Evolutionary conservation across 2,113 vertebrate genomes (phyloP), one percentile per base, ranked within the genome.

Genomic region (Notarius lentiginosus): DNA sequence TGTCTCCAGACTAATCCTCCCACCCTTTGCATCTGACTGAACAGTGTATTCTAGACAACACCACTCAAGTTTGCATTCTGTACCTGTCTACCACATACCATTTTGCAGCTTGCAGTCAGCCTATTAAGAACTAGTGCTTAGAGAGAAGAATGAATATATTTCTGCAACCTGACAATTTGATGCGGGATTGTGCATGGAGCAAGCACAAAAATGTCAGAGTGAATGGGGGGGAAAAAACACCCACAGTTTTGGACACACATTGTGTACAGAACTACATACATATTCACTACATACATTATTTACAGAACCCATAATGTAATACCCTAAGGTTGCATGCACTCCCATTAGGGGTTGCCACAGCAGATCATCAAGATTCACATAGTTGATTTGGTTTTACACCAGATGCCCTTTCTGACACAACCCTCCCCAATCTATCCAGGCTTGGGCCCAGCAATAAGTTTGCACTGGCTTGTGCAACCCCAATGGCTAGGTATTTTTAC

Each of bases 51-150:
- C 51, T 75, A 73, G 34, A 73, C 18, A 55, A n/a, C n/a, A 55
- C 24, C 49, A 27, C 5, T 79, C 6, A 55, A 55, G 75, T 79
- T 76, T 17, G 75, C 51, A 18, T 79, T 79, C n/a, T 79, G 12
- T 56, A 55, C 51, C 51, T 79, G 75, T 79, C 51, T 55, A 79
- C 51, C 75, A 55, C 75, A 79, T 58, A 58, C n/a, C 55, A 56
- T 79, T 79, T 34, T 60, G n/a, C 76, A 56, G 76, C 76, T 27
- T 60, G 27, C 17, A 22, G 55, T 22, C 27, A 80, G 56, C 55
- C 56, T 5, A 30, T 56, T 56, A 56, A 30, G 27, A 80, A 22
- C 17, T 22, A 30, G 27, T 15, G 27, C 27, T 61, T 47, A 24
- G 47, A 81, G 27, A 24, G 14, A 22, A 22, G 79, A 12, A 18